Evolutionary conservation across 1,140 invertebrate species (phyloP).

Genomic region (Bombus huntii): DNA sequence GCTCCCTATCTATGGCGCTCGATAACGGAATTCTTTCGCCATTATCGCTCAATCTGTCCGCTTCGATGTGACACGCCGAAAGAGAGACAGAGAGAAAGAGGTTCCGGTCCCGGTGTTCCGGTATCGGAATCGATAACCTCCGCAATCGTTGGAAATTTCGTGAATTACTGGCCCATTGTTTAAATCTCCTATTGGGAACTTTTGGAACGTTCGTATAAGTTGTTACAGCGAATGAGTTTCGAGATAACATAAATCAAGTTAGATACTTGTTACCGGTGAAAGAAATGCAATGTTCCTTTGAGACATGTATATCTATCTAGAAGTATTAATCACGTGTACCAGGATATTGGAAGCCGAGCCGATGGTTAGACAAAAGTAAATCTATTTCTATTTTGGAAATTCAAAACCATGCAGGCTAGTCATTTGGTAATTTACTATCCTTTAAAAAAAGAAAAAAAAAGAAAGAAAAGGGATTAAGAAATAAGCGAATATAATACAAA

Average conservation of each 20-base stretch:
- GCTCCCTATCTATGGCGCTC: conserved; percentile 55
- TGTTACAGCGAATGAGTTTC: neutral
- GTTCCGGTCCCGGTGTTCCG: conserved; percentile 44
- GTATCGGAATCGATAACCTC: conserved; percentile 31
- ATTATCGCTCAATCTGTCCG: conserved; percentile 35
- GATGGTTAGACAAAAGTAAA: too few species aligned
- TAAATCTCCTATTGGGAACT: neutral
- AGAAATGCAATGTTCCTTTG: neutral
- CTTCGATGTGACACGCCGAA: neutral
- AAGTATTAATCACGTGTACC: neutral
- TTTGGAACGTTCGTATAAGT: neutral
- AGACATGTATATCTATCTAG: neutral
- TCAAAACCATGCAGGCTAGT: neutral
- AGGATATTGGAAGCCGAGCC: too few species aligned
- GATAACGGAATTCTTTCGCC: conserved; percentile 72
- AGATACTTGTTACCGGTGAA: neutral
- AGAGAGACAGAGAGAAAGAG: neutral
- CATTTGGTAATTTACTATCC: too few species aligned
- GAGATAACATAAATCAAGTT: neutral
- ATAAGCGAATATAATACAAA: too few species aligned
- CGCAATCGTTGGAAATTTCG: neutral
- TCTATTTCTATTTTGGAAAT: neutral
- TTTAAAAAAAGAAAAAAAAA: too few species aligned
- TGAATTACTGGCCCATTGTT: neutral
- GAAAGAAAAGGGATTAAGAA: too few species aligned